Evolutionary conservation across 2,888 invertebrate genomes (phyloP).

Genomic region (Drosophila kuntzei): DNA sequence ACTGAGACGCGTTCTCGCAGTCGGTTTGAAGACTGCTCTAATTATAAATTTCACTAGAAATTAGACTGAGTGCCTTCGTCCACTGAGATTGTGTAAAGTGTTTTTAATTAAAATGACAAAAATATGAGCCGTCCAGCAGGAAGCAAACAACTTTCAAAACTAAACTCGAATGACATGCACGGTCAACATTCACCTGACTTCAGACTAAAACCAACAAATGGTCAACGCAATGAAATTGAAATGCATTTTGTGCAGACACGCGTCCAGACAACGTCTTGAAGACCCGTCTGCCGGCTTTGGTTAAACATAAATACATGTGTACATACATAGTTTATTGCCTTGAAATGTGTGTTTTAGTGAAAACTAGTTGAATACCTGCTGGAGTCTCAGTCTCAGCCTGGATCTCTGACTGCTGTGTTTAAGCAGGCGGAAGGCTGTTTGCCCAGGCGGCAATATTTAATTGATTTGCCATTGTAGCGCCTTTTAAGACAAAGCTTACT

Average conservation of each 20-base stretch:
- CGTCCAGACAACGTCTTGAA: slow-evolving; percentile 29
- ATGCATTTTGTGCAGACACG: slow-evolving; percentile 65
- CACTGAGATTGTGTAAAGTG: slow-evolving; percentile 21
- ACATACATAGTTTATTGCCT: slow-evolving; percentile 70
- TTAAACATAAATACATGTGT: slow-evolving; percentile 36
- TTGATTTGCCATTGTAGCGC: slow-evolving; percentile 64
- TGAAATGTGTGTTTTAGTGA: slow-evolving; percentile 63
- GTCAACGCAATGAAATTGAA: slow-evolving; percentile 61
- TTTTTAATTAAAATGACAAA: slow-evolving; percentile 55
- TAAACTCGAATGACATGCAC: slow-evolving; percentile 71
- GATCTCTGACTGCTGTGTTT: slow-evolving; percentile 9
- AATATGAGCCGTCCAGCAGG: slow-evolving; percentile 57
- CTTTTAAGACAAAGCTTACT: slow-evolving; percentile 29
- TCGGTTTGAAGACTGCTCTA: slow-evolving; percentile 26
- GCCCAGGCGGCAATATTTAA: slow-evolving; percentile 53
- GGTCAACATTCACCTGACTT: slow-evolving; percentile 64
- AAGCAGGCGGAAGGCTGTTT: slow-evolving; percentile 53
- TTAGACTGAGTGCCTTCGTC: neutral
- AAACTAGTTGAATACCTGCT: slow-evolving; percentile 66
- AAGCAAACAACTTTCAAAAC: slow-evolving; percentile 78
- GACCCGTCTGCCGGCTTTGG: slow-evolving; percentile 47
- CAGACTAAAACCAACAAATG: slow-evolving; percentile 17
- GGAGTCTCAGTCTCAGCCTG: slow-evolving; percentile 3
- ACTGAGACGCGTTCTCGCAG: slow-evolving; percentile 14
- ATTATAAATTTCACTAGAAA: neutral